Percentiles rank a stretch among this genome's conserved stretches.
These are phyloP conservation scores for Nothoprocta perdicaria DNA, from an alignment of 2,113 vertebrate genomes.

Conservation along the genomic window DNA sequence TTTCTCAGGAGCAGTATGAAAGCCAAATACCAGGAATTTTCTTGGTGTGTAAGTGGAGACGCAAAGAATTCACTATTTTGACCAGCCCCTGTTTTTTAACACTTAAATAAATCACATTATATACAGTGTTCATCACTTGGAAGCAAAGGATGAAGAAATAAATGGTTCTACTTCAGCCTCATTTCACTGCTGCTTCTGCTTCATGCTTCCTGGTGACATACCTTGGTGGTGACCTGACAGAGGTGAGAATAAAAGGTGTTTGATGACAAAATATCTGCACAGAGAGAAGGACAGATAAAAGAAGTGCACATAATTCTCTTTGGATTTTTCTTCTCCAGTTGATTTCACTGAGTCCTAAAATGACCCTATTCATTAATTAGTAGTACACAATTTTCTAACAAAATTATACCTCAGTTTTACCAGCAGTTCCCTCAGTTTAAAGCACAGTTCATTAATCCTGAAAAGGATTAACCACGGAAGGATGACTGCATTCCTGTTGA, in stretches of 20 bases:
- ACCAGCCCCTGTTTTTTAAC: not conserved
- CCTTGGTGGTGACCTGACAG: not conserved
- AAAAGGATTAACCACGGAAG: constrained; percentile 48
- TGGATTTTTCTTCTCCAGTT: not conserved
- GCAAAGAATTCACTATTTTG: not conserved
- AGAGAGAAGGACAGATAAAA: not conserved
- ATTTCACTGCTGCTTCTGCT: not conserved
- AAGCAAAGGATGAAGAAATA: constrained; percentile 2
- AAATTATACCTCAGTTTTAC: constrained; percentile 46
- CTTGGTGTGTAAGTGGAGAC: not conserved
- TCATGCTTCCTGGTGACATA: not conserved
- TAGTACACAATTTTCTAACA: constrained; percentile 44
- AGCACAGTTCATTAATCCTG: constrained; percentile 47
- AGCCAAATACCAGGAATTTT: not conserved
- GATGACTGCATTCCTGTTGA: not conserved
- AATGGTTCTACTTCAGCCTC: not conserved
- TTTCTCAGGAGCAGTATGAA: not conserved
- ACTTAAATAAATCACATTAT: not conserved
- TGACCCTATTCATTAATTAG: constrained; percentile 51
- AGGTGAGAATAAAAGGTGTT: not conserved
- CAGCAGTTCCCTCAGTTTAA: constrained; percentile 29
- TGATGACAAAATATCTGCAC: not conserved
- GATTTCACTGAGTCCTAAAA: constrained; percentile 23
- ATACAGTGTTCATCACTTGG: not conserved
- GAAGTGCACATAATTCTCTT: not conserved